Evolutionary conservation across 2,888 invertebrate genomes (phyloP), one percentile per base, ranked within the genome.

Genomic region (Drosophila quinaria): DNA sequence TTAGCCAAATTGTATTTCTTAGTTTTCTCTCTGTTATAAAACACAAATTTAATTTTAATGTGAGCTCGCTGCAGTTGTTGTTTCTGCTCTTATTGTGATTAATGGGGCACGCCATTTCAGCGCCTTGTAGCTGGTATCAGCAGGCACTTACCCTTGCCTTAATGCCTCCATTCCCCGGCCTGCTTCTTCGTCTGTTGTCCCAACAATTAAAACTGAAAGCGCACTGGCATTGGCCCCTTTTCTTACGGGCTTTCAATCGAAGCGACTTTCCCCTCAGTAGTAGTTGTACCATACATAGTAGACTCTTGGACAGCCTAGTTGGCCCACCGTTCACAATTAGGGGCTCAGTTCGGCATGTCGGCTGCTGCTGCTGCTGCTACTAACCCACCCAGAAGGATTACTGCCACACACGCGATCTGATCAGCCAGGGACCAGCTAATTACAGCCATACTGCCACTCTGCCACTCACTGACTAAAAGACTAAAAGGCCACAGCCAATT

Each of bases 141-240:
- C 62, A 52, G 56, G 67, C 74, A 68, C 67, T 83, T 70, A 61
- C 52, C 56, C 61, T 42, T n/a, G 44, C 33, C 35, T 37, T 31
- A 17, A 8, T 29, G 2, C 8, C 29, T 29, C 29, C 29, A 25
- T 25, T 6, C 5, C 25, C 5, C 25, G 25, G 5, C 25, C 25
- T 25, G 25, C 25, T 29, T 8, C 29, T 29, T 29, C 29, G 33
- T 35, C 47, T n/a, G 31, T 37, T 13, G 4, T 8, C 17, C 8
- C 54, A 46, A 82, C 78, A 87, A 85, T 87, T 85, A 85, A 87
- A 85, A 74, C 76, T 73, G 78, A 87, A 87, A 76, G 87, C 87
- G 82, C 69, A 70, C 61, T 69, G 78, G 64, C 82, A 71, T 74
- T 84, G 75, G 49, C 46, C 70, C 51, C 58, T 54, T 58, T 75